Evolutionary conservation across 2,113 vertebrate species (phyloP).

Genomic region (Antidorcas marsupialis): DNA sequence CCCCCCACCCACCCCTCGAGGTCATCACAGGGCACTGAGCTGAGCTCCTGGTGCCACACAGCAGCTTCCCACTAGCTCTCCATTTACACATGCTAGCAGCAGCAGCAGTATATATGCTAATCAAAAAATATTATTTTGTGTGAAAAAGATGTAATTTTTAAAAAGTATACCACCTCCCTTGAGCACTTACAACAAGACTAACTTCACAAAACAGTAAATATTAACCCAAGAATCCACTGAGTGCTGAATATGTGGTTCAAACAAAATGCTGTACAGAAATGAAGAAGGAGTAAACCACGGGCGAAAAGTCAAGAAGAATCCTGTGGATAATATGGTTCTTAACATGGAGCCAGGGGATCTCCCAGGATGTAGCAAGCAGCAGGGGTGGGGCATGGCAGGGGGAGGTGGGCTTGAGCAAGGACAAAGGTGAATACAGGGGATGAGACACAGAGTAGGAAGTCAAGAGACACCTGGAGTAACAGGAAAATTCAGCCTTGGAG

Average conservation of each 20-base stretch:
- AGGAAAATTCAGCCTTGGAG: background rate
- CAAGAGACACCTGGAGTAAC: background rate
- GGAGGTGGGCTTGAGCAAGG: background rate
- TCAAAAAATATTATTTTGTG: background rate
- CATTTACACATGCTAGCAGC: background rate
- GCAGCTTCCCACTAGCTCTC: background rate
- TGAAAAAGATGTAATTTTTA: background rate
- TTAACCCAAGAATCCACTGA: background rate
- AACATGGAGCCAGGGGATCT: background rate
- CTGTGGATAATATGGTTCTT: background rate
- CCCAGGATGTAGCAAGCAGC: rapidly evolving
- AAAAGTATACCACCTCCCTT: background rate
- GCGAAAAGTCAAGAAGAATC: background rate
- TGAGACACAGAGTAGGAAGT: background rate
- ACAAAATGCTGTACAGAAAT: background rate
- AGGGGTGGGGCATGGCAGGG: rapidly evolving
- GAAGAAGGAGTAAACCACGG: background rate
- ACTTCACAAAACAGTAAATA: background rate
- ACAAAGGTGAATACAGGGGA: background rate
- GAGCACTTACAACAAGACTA: background rate
- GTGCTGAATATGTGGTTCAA: background rate
- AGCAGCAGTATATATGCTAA: background rate
- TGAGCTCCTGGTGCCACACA: rapidly evolving
- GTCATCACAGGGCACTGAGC: background rate
- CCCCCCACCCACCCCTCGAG: background rate